These are phyloP conservation scores for Oreochromis spilurus DNA, from an alignment of 2,113 vertebrate genomes.

Conservation along the genomic window DNA sequence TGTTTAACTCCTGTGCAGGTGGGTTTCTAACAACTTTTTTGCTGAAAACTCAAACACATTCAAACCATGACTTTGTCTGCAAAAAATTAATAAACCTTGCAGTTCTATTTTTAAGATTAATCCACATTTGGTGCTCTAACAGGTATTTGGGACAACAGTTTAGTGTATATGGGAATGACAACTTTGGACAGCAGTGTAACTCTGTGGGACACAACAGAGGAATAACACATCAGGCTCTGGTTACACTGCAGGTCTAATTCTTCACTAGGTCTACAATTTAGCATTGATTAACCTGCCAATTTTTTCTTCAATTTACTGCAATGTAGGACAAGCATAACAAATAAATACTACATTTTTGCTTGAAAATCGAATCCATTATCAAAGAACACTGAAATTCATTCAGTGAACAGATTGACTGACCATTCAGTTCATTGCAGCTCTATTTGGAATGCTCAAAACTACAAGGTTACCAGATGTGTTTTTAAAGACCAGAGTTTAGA, in stretches of 20 bases:
- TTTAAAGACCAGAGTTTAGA: neutral
- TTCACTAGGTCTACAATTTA: neutral
- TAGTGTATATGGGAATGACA: neutral
- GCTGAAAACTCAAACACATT: neutral
- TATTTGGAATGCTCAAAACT: neutral
- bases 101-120: neutral
- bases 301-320: neutral
- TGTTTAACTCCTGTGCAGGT: neutral
- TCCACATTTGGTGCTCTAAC: neutral
- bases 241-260: neutral
- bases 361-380: neutral
- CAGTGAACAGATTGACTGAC: neutral
- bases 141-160: neutral
- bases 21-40: neutral
- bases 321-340: neutral
- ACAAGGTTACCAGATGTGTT: neutral
- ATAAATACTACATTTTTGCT: neutral
- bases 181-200: neutral
- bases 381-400: neutral
- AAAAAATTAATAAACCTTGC: neutral
- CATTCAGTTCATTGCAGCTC: neutral
- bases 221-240: neutral
- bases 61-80: neutral
- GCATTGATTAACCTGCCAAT: neutral
- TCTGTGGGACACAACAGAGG: neutral